Evolutionary conservation across 2,113 vertebrate species (phyloP).

Genomic region (Mola mola): DNA sequence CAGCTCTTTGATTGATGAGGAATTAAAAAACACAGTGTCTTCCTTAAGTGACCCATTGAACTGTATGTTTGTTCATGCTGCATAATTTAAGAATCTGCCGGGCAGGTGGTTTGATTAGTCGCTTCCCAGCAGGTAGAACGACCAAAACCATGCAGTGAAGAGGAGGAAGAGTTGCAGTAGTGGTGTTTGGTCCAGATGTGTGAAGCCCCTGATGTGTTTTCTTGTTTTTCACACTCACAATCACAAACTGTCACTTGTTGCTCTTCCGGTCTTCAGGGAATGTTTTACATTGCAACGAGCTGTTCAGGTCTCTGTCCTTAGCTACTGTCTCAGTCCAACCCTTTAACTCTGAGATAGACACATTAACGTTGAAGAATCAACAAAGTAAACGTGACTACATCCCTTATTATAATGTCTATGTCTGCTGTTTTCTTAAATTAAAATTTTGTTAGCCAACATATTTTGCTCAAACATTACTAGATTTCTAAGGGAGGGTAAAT

Average conservation of each 20-base stretch:
- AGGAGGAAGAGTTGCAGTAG: not conserved
- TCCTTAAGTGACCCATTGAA: conserved; percentile 75
- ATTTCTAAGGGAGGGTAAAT: too few species aligned
- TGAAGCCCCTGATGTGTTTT: conserved; percentile 9
- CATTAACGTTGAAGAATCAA: too few species aligned
- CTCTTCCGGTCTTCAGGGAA: conserved; percentile 1
- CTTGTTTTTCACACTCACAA: conserved; percentile 4
- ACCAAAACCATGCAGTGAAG: conserved; percentile 49
- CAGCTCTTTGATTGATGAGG: not conserved
- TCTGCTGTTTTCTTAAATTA: too few species aligned
- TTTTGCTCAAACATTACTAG: too few species aligned
- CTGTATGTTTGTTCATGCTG: conserved; percentile 88
- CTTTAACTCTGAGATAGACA: too few species aligned
- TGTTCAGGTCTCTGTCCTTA: too few species aligned
- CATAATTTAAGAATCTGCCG: conserved; percentile 88
- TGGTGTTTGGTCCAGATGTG: conserved; percentile 6
- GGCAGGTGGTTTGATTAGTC: conserved; percentile 78
- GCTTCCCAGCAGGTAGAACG: conserved; percentile 63
- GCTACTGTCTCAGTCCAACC: too few species aligned
- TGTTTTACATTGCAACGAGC: conserved; percentile 6
- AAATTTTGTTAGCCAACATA: too few species aligned
- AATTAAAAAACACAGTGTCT: conserved; percentile 77
- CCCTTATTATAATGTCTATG: too few species aligned
- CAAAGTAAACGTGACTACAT: too few species aligned
- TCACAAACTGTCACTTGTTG: not conserved